These are phyloP conservation scores for Graptemys geographica DNA, from an alignment of 2,797 vertebrate species.

Conservation along the genomic window DNA sequence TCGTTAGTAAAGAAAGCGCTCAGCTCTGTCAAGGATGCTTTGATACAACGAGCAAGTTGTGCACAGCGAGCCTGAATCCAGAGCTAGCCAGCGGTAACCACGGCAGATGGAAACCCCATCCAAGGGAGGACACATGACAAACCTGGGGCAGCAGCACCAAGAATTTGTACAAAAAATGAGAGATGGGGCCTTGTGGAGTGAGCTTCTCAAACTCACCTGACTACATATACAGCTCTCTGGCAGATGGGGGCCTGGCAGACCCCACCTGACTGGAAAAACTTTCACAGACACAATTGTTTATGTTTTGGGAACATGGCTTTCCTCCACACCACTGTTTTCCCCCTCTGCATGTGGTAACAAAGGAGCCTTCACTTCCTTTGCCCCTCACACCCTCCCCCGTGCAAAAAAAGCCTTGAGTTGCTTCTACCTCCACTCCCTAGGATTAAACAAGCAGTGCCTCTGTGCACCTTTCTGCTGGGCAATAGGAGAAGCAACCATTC, in stretches of 20 bases:
- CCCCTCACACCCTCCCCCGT: neutral
- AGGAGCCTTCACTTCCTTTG: neutral
- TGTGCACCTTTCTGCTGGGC: neutral
- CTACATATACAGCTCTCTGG: too few relatives aligned
- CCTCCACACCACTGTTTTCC: neutral
- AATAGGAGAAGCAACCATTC: neutral
- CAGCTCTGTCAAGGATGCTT: neutral
- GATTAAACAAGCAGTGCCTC: neutral
- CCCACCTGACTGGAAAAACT: neutral
- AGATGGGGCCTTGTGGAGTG: neutral
- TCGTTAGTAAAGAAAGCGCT: neutral
- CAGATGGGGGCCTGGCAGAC: neutral
- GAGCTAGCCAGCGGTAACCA: neutral
- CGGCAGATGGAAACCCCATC: neutral
- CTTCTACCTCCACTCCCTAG: neutral
- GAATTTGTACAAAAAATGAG: neutral
- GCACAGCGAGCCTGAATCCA: too few relatives aligned
- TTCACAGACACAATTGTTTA: neutral
- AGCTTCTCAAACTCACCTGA: neutral
- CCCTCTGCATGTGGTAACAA: neutral
- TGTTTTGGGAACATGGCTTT: neutral
- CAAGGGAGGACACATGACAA: neutral
- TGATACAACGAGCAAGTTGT: neutral
- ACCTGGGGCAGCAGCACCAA: neutral
- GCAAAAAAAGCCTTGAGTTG: neutral